Conservation (phyloP, 2,113 vertebrate species). For the Ictalurus furcatus region DNA sequence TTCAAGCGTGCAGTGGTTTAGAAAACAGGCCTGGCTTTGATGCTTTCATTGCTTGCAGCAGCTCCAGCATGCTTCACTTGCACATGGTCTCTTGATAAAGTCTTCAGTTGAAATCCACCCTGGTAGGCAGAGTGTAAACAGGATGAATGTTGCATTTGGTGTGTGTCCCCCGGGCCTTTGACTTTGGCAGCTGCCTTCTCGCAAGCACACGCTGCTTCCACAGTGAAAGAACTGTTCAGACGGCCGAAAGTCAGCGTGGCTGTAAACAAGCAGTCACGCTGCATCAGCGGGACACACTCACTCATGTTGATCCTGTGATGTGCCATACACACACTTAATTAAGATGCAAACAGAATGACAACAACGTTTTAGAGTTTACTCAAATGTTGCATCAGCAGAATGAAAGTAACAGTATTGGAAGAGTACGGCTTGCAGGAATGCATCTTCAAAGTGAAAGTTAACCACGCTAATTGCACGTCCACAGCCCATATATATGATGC, state of each 20-base stretch:
- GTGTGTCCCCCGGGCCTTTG: conserved; percentile 6
- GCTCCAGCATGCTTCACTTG: neutral
- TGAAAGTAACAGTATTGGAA: neutral
- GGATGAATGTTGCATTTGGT: conserved; percentile 11
- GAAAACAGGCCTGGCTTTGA: conserved; percentile 25
- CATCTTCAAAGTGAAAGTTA: neutral
- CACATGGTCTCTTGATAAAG: neutral
- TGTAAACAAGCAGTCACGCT: neutral
- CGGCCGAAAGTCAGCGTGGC: neutral
- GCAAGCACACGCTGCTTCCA: neutral
- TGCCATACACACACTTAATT: neutral
- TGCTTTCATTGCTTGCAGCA: conserved; percentile 19
- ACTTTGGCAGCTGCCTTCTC: conserved; percentile 19
- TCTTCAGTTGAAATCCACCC: neutral
- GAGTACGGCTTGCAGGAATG: neutral
- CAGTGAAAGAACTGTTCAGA: neutral
- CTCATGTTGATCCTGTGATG: neutral
- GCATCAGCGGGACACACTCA: neutral
- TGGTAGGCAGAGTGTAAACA: conserved; percentile 22
- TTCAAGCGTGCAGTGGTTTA: conserved; percentile 2
- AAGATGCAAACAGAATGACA: neutral
- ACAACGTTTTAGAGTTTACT: neutral
- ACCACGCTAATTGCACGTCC: neutral
- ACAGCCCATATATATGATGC: neutral
- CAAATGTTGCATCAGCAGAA: neutral